phyloP scores from a whole-genome alignment of 2,888 invertebrate species.

The Caenorhabditis doughertyi region DNA sequence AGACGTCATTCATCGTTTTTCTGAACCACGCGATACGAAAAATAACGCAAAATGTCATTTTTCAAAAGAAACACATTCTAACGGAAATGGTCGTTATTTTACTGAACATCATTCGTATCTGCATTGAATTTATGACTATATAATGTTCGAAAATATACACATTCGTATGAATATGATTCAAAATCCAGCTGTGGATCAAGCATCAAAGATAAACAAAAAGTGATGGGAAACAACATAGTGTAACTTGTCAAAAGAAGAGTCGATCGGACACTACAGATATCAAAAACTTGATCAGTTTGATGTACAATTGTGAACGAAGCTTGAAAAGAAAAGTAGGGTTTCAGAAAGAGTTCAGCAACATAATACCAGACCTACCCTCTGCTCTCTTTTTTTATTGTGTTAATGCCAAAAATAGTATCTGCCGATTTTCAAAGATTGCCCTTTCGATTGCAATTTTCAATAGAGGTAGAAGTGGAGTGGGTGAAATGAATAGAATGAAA shows the following conservation, averaged over 20 bases:
- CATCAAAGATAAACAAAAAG: background rate
- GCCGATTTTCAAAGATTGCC: background rate
- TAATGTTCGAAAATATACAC: background rate
- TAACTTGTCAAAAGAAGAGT: background rate
- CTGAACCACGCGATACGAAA: background rate
- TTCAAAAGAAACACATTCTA: conserved; percentile 5
- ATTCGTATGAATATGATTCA: background rate
- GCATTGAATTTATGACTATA: conserved; percentile 17
- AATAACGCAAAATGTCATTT: background rate
- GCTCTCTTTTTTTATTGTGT: too few species aligned
- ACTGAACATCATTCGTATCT: conserved; percentile 4
- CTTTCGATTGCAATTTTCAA: background rate
- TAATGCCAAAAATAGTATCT: background rate
- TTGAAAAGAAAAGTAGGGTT: too few species aligned
- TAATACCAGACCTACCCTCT: too few species aligned
- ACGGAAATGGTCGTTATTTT: conserved; percentile 21
- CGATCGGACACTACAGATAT: background rate
- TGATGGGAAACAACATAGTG: background rate
- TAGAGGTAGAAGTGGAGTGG: background rate
- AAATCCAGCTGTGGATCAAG: conserved; percentile 23
- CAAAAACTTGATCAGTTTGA: too few species aligned
- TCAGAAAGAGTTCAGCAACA: too few species aligned
- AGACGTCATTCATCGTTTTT: conserved; percentile 20
- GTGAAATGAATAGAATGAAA: background rate
- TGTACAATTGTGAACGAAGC: too few species aligned